Evolutionary conservation across 2,797 vertebrate genomes (phyloP), one percentile per base, ranked within the genome.

Genomic region (Gymnopithys bicolor): DNA sequence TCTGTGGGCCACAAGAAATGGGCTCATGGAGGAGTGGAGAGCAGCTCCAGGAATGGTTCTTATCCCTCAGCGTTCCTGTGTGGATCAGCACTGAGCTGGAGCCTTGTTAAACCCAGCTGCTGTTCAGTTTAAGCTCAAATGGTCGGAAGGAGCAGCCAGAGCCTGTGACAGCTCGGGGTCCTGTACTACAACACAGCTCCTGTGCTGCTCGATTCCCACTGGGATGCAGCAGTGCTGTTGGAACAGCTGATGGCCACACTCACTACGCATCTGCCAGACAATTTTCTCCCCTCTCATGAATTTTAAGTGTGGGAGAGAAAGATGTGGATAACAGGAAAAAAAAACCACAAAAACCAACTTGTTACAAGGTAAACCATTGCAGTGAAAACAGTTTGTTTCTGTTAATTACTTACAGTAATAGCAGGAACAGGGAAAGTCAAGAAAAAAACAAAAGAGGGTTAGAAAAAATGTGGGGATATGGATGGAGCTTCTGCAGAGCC

Each of bases 351-450:
- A 74, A 84, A 66, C 52, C 43, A 62, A 77, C 27, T 80, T 25
- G n/a, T 91, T 74, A 92, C 39, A 55, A 93, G 63, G 84, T 51
- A 90, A 77, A 86, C 8, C 2, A 2, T 71, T 90, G 77, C 70
- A 91, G 85, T 56, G 68, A 51, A 88, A 90, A 92, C 68, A 94
- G 75, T 85, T 77, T 74, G 81, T 84, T 84, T 76, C 52, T 94
- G 94, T 71, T 41, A 89, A 67, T 93, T 95, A 96, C 90, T 97
- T 97, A 89, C 87, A 96, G 83, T 86, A 97, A 84, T 53, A 91
- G 85, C 90, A 91, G 91, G 87, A 91, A 69, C 85, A 87, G 77
- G 64, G 63, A 89, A 92, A 91, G 91, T 92, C 91, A 94, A 96
- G 94, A 49, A 89, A 93, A 95, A 93, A 93, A 95, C 84, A 91